phyloP scores from a whole-genome alignment of 2,113 vertebrate genomes.

The Dinomys branickii region DNA sequence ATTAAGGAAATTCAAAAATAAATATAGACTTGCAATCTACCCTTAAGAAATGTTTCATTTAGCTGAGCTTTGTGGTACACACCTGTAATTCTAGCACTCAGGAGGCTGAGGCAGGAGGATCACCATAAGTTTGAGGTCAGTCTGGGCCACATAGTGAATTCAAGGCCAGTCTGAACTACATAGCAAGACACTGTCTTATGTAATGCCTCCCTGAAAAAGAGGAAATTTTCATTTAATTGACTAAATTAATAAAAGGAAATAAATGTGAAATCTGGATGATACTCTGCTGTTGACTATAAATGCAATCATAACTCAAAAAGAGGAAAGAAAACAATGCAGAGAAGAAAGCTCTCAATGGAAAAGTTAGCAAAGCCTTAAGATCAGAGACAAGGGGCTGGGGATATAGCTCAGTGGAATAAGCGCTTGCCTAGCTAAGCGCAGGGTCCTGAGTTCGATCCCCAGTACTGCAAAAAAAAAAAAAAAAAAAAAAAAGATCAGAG shows the following conservation, averaged over 20 bases:
- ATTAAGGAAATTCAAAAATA: constrained; percentile 27
- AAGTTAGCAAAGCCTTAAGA: background rate
- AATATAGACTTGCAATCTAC: background rate
- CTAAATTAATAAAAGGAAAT: constrained; percentile 39
- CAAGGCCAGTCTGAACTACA: background rate
- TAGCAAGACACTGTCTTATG: background rate
- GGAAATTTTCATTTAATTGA: background rate
- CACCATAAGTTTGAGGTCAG: background rate
- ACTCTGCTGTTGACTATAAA: background rate
- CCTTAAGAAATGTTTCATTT: background rate
- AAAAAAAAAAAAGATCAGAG: background rate
- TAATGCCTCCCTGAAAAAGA: too few relatives aligned
- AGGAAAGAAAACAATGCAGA: background rate
- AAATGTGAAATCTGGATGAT: background rate
- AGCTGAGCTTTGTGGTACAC: background rate
- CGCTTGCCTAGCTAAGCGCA: too few relatives aligned
- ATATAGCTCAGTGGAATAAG: too few relatives aligned
- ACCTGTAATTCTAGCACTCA: background rate
- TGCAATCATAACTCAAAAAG: background rate
- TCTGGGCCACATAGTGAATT: background rate
- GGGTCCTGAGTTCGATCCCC: too few relatives aligned
- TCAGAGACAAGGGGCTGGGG: background rate
- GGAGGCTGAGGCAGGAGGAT: background rate
- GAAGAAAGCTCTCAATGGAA: background rate
- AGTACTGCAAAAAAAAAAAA: too few relatives aligned